Base-by-base conservation (phyloP, 2,888 invertebrate genomes). In the Tanaodytes sp. region DNA sequence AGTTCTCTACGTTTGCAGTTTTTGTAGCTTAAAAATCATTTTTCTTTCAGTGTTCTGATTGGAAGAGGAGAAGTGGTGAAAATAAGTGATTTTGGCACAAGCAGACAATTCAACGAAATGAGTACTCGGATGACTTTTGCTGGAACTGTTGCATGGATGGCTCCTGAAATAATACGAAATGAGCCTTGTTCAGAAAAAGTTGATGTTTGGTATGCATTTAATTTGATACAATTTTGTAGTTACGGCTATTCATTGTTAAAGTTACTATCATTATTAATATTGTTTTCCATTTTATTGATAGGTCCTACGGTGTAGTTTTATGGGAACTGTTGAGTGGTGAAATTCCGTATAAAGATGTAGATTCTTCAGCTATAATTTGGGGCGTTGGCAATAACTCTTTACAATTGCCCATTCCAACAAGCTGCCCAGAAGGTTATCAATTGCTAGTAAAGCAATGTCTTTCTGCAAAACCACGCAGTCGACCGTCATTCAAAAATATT, bases 101-200 rank as follows among this genome's bases (percentile, higher is more conserved):
- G 95, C 77, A 90, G 96, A 61, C 95, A 96, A 79, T 96, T 95
- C 94, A 95, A 96, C 85, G 94, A 97, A 82, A 94, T 93, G 36
- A 96, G 96, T 83, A 94, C 95, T 39, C 93, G 95, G 80, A 99
- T 99, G 98, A 94, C 96, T 72, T 98, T 99, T 86, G 97, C 96
- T 1, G 98, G 98, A 36, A 99, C 98, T 0, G 96, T 98, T 0
- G 96, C 97, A 0, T 99, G 98, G 98, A 99, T 99, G 98, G 97
- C 98, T 0, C 99, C 99, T 0, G 99, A 99, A 87, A 94, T 98
- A 36, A 98, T 99, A 75, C 90, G 97, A 66, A 96, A 97, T 82
- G 95, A 98, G 82, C 95, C 94, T 0, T 99, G 97, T 85, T 97
- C 96, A 0, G 98, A 98, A 83, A 96, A 97, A 84, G 97, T 99